Percentiles rank a stretch among this genome's conserved stretches.
These are phyloP conservation scores for Sylvietta virens DNA, from an alignment of 2,113 vertebrate species.

Conservation along the genomic window DNA sequence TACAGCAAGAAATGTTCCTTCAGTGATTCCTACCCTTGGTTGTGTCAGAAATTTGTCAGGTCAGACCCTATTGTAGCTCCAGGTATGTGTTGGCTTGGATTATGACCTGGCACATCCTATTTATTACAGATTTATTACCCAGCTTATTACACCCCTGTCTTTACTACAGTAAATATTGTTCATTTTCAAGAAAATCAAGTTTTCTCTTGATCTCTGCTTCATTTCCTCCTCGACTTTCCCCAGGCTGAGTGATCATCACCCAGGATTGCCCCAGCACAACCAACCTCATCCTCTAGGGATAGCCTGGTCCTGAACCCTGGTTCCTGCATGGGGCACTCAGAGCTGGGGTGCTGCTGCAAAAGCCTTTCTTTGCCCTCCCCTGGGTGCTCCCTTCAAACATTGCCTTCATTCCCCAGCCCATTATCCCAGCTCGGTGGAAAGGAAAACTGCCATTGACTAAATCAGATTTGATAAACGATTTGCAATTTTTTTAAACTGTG, in stretches of 20 bases:
- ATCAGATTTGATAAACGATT: neutral
- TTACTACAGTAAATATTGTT: neutral
- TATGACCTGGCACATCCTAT: neutral
- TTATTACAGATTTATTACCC: neutral
- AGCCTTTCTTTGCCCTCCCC: neutral
- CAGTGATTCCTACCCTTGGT: neutral
- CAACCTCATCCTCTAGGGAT: rapidly evolving
- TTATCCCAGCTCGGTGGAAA: neutral
- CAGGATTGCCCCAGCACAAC: neutral
- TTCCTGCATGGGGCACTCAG: rapidly evolving
- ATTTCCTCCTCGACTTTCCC: neutral
- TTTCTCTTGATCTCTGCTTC: neutral
- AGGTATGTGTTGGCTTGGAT: neutral
- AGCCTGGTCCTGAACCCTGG: rapidly evolving
- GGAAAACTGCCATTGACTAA: neutral
- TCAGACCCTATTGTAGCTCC: neutral
- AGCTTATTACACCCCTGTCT: neutral
- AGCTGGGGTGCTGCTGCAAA: neutral
- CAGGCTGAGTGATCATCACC: neutral
- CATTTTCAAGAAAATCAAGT: neutral
- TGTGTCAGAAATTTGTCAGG: neutral
- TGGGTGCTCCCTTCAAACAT: neutral
- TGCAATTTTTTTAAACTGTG: neutral
- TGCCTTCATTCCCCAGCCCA: neutral
- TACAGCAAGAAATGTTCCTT: neutral